Evolutionary conservation across 2,888 invertebrate species (phyloP).

Genomic region (Ormia ochracea): DNA sequence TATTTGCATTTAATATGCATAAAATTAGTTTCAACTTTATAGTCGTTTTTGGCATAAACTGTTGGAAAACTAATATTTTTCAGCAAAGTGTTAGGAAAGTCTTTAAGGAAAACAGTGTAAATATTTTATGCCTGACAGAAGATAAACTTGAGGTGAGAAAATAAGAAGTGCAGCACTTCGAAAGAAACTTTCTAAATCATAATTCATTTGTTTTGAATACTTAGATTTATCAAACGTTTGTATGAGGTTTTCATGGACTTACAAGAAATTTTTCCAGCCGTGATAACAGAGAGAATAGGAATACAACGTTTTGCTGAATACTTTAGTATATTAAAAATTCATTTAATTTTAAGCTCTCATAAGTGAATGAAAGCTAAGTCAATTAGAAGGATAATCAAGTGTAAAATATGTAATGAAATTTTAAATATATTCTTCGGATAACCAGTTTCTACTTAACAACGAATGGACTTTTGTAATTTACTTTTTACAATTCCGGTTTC

Average conservation of each 20-base stretch:
- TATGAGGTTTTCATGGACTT: neutral
- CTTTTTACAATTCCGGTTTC: too few relatives aligned
- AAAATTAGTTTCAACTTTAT: constrained; percentile 49
- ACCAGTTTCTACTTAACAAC: too few relatives aligned
- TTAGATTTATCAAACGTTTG: neutral
- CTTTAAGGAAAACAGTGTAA: constrained; percentile 21
- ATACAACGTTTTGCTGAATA: too few relatives aligned
- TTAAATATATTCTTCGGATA: too few relatives aligned
- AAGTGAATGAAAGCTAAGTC: too few relatives aligned
- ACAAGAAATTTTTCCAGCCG: neutral
- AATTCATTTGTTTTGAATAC: neutral
- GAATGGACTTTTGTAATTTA: too few relatives aligned
- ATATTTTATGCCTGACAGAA: constrained; percentile 26
- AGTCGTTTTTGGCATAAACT: neutral
- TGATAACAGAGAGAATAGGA: neutral
- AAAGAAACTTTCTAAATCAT: constrained; percentile 11
- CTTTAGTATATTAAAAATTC: too few relatives aligned
- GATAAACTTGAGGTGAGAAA: neutral
- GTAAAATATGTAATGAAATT: too few relatives aligned
- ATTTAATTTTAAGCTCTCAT: too few relatives aligned
- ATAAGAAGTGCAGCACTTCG: neutral
- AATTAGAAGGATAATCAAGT: too few relatives aligned
- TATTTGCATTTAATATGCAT: constrained; percentile 61
- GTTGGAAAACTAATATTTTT: neutral
- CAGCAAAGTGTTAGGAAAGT: neutral